Base-by-base conservation (phyloP, 2,797 vertebrate genomes). In the Sorex maritimensis region DNA sequence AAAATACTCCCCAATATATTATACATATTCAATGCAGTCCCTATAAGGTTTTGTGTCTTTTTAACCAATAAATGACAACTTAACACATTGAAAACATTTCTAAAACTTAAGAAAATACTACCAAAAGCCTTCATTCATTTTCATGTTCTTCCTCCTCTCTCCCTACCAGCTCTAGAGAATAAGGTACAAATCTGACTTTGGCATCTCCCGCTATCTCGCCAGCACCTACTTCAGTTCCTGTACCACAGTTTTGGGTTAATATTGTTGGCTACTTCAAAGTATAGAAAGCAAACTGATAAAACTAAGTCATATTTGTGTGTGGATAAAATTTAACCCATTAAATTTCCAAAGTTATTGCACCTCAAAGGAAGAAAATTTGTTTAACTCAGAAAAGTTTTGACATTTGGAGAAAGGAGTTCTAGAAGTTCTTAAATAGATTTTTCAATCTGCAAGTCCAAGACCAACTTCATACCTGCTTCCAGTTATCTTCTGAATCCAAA, bases 371-470 rank as follows among this genome's bases (percentile, higher is more conserved):
- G 21, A 10, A 52, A 73, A 49, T 11, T 63, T 55, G 34, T 67
- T 83, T 77, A 82, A 72, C 12, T 80, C 34, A 81, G 61, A 88
- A 73, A 72, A 52, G 86, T 91, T 38, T 91, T 55, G 8, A 82
- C 9, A 34, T 63, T 78, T 79, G 19, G 26, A 28, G 21, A 19
- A 71, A 67, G 7, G 2, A 80, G 14, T 3, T 28, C 10, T 15
- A 49, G 8, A 44, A 65, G n/a, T 41, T 71, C 13, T 41, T 85
- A 44, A 94, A 26, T 3, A 55, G 28, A 26, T 17, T 74, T 65
- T 38, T 55, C 55, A 91, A 86, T 72, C 38, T 7, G 2, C 83
- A 75, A 63, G 52, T n/a, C 52, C 38, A 26, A 73, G 15, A 49
- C 75, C 46, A 84, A 26, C 44, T 46, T 0, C 81, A 38, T 13